These are phyloP conservation scores for Seriola dumerili DNA, from an alignment of 2,113 vertebrate species.

Conservation along the genomic window DNA sequence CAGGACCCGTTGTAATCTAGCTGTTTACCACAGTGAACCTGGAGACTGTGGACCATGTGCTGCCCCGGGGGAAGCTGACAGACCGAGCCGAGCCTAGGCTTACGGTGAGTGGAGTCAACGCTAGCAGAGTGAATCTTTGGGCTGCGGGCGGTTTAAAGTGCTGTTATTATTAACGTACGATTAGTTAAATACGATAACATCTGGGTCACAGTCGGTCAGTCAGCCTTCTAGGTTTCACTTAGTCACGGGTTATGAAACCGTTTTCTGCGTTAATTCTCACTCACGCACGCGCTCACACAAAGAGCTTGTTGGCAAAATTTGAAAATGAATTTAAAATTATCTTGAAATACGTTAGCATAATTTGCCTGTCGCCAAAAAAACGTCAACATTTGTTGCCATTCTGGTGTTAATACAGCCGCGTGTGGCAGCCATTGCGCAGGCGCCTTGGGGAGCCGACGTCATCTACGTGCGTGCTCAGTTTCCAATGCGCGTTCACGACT, in stretches of 20 bases:
- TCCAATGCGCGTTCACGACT: neutral
- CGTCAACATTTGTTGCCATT: too few relatives aligned
- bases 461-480: neutral
- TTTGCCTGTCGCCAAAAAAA: too few relatives aligned
- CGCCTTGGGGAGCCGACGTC: neutral
- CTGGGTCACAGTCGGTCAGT: neutral
- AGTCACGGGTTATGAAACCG: slow-evolving; percentile 1
- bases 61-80: neutral
- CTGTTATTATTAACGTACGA: neutral
- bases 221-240: neutral
- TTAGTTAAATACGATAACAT: neutral
- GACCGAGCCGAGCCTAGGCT: neutral
- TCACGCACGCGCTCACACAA: too few relatives aligned
- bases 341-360: neutral
- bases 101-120: slow-evolving; percentile 5
- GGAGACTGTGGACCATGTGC: slow-evolving; percentile 16
- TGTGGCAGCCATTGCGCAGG: slow-evolving; percentile 1
- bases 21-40: neutral
- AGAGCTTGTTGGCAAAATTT: neutral
- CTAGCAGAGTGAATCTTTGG: neutral
- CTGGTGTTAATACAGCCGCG: neutral
- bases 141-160: neutral
- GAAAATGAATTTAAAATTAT: neutral
- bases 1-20: too few relatives aligned
- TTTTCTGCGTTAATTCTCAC: neutral